Base-by-base conservation (phyloP, 2,888 invertebrate genomes). In the Pardosa pseudoannulata region DNA sequence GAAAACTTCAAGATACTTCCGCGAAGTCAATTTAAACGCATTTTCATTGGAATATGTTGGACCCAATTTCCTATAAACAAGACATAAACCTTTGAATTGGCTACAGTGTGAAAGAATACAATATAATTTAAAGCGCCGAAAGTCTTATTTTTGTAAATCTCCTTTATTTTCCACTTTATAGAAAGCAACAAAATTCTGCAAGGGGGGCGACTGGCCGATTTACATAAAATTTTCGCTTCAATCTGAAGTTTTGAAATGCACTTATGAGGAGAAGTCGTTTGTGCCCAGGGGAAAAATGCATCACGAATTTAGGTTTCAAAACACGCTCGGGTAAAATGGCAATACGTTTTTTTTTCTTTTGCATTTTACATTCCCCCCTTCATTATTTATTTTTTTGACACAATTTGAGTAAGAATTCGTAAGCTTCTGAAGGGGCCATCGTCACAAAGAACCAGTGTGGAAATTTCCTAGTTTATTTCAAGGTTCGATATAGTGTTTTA, bases 221-320 rank as follows among this genome's bases (percentile, higher is more conserved):
- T 46, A 46, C 46, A 46, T 46, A 46, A 46, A 46, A 46, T 46
- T 46, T 46, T 46, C 46, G 46, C 46, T 16, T 46, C 46, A 46
- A 46, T 46, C 46, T 46, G 7, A 46, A 46, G 46, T 46, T 46
- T 46, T 46, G 46, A 46, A 46, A 46, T 46, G 46, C 16, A 46
- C 46, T 46, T 46, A 46, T 46, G 46, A 16, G 46, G 46, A 46
- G 46, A 7, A 7, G 46, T 46, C 46, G 9, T 46, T 46, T 16
- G 46, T 46, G 16, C 46, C 46, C 46, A 2, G 16, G 16, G 46
- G 46, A 16, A 36, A 36, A 7, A 46, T 46, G 46, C 46, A 16
- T 46, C 46, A 16, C 46, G 46, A 46, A 46, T 46, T 46, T 46
- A 46, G 16, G 16, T 16, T 46, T 16, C 46, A 6, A 2, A 46